phyloP scores from a whole-genome alignment of 2,113 vertebrate species.

The Murina feae region DNA sequence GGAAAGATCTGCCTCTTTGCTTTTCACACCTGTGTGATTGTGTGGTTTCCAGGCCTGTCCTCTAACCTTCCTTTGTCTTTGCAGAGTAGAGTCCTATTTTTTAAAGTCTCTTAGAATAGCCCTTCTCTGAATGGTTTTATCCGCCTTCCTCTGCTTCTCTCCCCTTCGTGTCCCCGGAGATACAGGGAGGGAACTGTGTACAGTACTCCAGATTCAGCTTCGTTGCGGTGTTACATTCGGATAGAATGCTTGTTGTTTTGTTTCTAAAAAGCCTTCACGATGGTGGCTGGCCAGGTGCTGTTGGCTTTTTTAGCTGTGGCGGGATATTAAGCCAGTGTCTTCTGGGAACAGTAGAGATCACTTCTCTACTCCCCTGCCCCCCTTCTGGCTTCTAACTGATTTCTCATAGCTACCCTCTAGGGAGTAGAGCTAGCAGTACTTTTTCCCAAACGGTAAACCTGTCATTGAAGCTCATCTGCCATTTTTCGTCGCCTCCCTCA shows the following conservation, averaged over 20 bases:
- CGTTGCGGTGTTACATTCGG: neutral
- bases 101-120: slow-evolving; percentile 31
- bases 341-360: neutral
- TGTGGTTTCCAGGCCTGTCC: neutral
- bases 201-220: neutral
- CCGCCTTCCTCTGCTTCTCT: neutral
- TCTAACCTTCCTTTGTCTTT: slow-evolving; percentile 58
- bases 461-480: neutral
- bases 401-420: neutral
- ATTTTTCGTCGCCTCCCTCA: neutral
- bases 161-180: slow-evolving; percentile 19
- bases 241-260: slow-evolving; percentile 19
- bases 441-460: neutral
- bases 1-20: neutral
- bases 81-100: slow-evolving; percentile 12
- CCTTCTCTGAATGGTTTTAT: neutral
- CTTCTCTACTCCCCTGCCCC: fast-evolving
- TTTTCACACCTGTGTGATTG: neutral
- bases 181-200: neutral
- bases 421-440: neutral
- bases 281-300: slow-evolving; percentile 11
- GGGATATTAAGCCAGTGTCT: neutral
- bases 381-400: neutral
- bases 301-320: slow-evolving; percentile 46
- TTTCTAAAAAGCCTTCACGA: slow-evolving; percentile 41